Evolutionary conservation across 2,888 invertebrate species (phyloP), one percentile per base, ranked within the genome.

Genomic region (Meta bourneti): DNA sequence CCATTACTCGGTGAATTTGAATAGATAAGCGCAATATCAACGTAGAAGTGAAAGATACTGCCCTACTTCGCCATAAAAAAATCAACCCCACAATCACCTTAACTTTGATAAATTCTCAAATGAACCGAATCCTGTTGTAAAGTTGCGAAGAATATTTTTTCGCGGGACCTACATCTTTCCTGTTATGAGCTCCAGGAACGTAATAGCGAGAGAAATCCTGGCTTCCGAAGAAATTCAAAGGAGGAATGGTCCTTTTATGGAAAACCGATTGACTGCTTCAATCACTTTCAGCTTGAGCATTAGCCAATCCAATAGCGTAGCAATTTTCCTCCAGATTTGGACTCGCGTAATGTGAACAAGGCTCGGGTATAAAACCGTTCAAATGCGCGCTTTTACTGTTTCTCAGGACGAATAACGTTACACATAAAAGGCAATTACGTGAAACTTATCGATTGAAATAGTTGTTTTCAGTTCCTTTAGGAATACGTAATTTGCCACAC

Each of bases 391-490:
- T 89, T 89, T 70, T 71, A 83, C 48, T 71, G 78, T 78, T 82
- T 81, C 69, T 78, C 13, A 13, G 69, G 75, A 81, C 81, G 52
- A 51, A 48, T 72, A 89, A 81, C 61, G 75, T 48, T 82, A 51
- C 69, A 81, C 74, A 89, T 89, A 89, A 89, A 89, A 81, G 48
- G 54, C 74, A 82, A 82, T 89, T 82, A 89, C 89, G 54, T 48
- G 77, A 49, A 81, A 74, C 48, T 19, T 77, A 89, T 89, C 72
- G 81, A 81, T 82, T 81, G 49, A 74, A 75, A 51, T n/a, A 75
- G n/a, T 54, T 61, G 13, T 82, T 89, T 75, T n/a, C 69, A 19
- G 51, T 52, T 19, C 71, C 51, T 51, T 20, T 16, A 54, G 19
- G 51, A 85, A 49, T 70, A 49, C 77, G 54, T 70, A 69, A 49